Percentiles rank a stretch among this genome's conserved stretches.
Evolutionary conservation across 2,888 invertebrate species (phyloP).

Genomic region (Cordylochernes scorpioides): DNA sequence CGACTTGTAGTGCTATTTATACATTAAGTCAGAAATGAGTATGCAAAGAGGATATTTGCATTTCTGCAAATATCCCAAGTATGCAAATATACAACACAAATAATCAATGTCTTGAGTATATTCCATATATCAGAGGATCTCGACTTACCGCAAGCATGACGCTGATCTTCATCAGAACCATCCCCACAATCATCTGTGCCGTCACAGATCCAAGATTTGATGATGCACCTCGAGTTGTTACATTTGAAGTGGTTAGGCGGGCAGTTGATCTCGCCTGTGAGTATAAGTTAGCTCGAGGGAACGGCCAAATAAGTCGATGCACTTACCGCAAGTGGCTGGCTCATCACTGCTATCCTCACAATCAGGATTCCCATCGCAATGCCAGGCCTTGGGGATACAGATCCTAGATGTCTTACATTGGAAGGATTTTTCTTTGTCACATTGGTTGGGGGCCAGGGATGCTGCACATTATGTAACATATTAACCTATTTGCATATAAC

Average conservation of each 20-base stretch:
- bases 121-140: too few relatives aligned
- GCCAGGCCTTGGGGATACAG: conserved; percentile 75
- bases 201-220: conserved; percentile 75
- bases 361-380: conserved; percentile 70
- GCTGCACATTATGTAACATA: conserved; percentile 26
- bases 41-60: too few relatives aligned
- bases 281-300: not conserved
- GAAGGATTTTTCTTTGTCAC: conserved; percentile 66
- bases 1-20: too few relatives aligned
- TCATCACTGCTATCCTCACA: conserved; percentile 82
- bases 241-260: conserved; percentile 22
- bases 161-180: conserved; percentile 52
- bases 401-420: conserved; percentile 58
- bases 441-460: conserved; percentile 57
- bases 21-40: too few relatives aligned
- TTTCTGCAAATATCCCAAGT: too few relatives aligned
- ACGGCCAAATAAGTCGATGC: not conserved
- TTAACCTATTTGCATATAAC: not conserved
- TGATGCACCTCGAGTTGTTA: conserved; percentile 51
- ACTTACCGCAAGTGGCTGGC: conserved; percentile 41
- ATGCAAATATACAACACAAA: too few relatives aligned
- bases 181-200: conserved; percentile 80
- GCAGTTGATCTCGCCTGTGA: conserved; percentile 18
- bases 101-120: too few relatives aligned
- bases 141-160: conserved; percentile 17